Conservation (phyloP, 1,140 invertebrate species). For the Heliconius himera region DNA sequence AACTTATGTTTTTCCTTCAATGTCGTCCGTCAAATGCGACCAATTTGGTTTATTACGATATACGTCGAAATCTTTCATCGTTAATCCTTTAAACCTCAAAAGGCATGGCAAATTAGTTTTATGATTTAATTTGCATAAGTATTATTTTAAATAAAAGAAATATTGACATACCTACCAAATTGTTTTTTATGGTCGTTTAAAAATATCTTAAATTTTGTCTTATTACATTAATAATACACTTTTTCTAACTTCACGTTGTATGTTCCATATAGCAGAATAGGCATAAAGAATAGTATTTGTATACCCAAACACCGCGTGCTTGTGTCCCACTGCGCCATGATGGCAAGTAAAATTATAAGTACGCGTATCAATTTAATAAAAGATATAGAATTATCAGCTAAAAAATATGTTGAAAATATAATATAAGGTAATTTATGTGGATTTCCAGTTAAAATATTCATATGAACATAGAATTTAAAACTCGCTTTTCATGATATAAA, state of each 20-base stretch:
- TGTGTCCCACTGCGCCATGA: too few species aligned
- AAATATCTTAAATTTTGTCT: background rate
- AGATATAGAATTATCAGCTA: too few species aligned
- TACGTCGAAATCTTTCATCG: background rate
- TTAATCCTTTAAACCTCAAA: background rate
- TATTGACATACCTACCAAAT: background rate
- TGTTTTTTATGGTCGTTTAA: background rate
- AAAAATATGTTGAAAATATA: too few species aligned
- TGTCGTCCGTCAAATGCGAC: background rate
- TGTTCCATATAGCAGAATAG: too few species aligned
- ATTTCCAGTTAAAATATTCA: background rate
- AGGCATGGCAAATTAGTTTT: constrained; percentile 10
- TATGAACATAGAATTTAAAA: background rate
- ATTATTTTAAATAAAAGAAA: background rate
- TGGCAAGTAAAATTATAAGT: too few species aligned
- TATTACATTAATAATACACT: background rate
- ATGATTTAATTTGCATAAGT: background rate
- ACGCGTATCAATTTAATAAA: too few species aligned
- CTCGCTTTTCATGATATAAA: background rate
- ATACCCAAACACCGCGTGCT: too few species aligned
- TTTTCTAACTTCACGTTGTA: too few species aligned
- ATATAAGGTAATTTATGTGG: background rate
- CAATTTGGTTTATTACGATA: background rate
- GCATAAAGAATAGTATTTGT: too few species aligned
- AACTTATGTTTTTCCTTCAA: background rate